A percentile compares a stretch with the other conserved stretches of the same genome.
Evolutionary conservation across 2,888 invertebrate species (phyloP).

Genomic region (Nysson spinosus): DNA sequence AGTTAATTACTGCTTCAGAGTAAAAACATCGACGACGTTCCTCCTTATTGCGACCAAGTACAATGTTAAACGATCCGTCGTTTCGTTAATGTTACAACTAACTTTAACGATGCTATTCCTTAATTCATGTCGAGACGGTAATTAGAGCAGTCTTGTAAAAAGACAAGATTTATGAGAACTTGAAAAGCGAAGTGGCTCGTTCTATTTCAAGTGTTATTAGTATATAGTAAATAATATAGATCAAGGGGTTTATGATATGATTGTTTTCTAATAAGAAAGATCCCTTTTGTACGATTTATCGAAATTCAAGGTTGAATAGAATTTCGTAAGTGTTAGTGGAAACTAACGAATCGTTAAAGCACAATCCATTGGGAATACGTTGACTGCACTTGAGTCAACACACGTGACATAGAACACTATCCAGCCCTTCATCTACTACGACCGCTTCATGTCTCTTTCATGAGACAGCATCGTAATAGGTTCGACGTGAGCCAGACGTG

Average conservation of each 20-base stretch:
- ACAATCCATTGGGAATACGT: slow-evolving; percentile 47
- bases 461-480: slow-evolving; percentile 60
- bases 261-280: background rate
- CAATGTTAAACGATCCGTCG: slow-evolving; percentile 1
- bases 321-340: slow-evolving; percentile 40
- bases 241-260: too few relatives aligned
- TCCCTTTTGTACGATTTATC: background rate
- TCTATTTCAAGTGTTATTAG: too few relatives aligned
- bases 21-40: slow-evolving; percentile 44
- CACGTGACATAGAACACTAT: slow-evolving; percentile 54
- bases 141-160: too few relatives aligned
- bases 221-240: too few relatives aligned
- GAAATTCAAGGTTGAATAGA: slow-evolving; percentile 1
- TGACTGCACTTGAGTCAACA: slow-evolving; percentile 56
- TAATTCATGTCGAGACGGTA: slow-evolving; percentile 8
- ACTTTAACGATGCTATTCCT: background rate
- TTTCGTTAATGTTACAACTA: background rate
- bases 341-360: slow-evolving; percentile 55
- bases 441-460: slow-evolving; percentile 63
- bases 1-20: slow-evolving; percentile 55
- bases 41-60: slow-evolving; percentile 16
- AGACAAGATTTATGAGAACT: too few relatives aligned
- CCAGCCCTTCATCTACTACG: slow-evolving; percentile 30
- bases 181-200: too few relatives aligned
- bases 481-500: slow-evolving; percentile 60